Evolutionary conservation across 2,888 invertebrate species (phyloP).

Genomic region (Malthinus seriepunctatus): DNA sequence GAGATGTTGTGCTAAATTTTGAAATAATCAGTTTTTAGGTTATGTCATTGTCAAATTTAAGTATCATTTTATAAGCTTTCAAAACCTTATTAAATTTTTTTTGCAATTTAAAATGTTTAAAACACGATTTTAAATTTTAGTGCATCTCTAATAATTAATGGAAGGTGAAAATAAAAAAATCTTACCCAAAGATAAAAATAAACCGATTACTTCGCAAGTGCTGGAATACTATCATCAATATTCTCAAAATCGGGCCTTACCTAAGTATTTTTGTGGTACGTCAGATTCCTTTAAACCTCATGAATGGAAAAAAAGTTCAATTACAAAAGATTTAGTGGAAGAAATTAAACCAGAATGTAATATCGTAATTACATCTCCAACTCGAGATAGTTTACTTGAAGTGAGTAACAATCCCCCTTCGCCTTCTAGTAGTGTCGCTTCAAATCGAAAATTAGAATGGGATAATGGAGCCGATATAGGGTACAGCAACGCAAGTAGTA

Average conservation of each 20-base stretch:
- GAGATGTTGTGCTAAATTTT: too few species aligned
- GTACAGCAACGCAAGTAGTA: slow-evolving; percentile 58
- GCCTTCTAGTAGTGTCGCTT: slow-evolving; percentile 75
- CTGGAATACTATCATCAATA: slow-evolving; percentile 72
- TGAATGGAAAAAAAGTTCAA: neutral
- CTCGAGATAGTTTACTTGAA: slow-evolving; percentile 12
- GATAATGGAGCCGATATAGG: slow-evolving; percentile 88
- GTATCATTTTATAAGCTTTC: neutral
- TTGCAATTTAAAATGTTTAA: neutral
- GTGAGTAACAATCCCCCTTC: slow-evolving; percentile 53
- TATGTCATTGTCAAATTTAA: slow-evolving; percentile 1
- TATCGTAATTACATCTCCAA: neutral
- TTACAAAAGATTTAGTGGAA: neutral
- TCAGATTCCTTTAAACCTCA: slow-evolving; percentile 28
- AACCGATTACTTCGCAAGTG: slow-evolving; percentile 43
- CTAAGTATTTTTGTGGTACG: slow-evolving; percentile 66
- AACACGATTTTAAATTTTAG: neutral
- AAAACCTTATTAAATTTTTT: neutral
- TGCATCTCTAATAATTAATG: slow-evolving; percentile 16
- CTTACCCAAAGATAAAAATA: slow-evolving; percentile 23
- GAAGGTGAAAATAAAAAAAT: slow-evolving; percentile 20
- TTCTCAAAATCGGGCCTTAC: slow-evolving; percentile 67
- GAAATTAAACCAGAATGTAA: slow-evolving; percentile 1
- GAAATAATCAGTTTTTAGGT: neutral
- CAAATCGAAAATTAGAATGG: slow-evolving; percentile 81